Base-by-base conservation (phyloP, 2,113 vertebrate genomes). In the Tachysurus vachellii region DNA sequence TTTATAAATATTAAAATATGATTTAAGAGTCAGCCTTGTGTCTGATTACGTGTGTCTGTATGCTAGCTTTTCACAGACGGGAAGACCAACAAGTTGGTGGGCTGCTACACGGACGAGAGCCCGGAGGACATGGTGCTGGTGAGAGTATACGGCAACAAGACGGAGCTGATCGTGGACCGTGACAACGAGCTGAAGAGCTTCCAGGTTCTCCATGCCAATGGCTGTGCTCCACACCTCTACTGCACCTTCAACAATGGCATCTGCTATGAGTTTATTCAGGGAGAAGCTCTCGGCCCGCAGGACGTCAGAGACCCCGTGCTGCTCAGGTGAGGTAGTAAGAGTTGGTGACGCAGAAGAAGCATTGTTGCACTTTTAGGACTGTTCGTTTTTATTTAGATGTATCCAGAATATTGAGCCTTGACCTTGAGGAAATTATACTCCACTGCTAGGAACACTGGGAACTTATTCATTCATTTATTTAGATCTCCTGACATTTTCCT, bases 41-140 rank as follows among this genome's bases (percentile, higher is more conserved):
- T 83, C 47, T 19, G 5, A 57, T 61, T 23, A 19, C 0, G 5
- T 75, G 10, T 44, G 11, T 77, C 14, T n/a, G n/a, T 61, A n/a
- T 80, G 81, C 28, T 92, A 98, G 98, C 94, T 97, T 88, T 99
- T 99, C 94, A 99, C 97, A 0, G 98, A 99, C 1, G 98, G 98
- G 85, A 99, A 98, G 90, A 99, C 98, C 92, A 99, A 99, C 95
- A 99, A 99, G 91, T 95, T 99, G 3, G 95, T 99, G 91, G 98
- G 97, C 83, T 99, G 97, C 94, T 99, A 96, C 31, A 90, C 95
- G 85, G 97, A 97, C 0, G 96, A 97, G 53, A 93, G 89, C 64
- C 96, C 97, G 81, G 94, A 86, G 0, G 98, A 99, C 0, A 96
- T 97, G 1, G 96, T 99, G 90, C 94, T 99, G 89, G 98, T 99